A percentile compares a stretch with the other conserved stretches of the same genome.
Evolutionary conservation across 2,113 vertebrate species (phyloP).

Genomic region (Pelmatolapia mariae): DNA sequence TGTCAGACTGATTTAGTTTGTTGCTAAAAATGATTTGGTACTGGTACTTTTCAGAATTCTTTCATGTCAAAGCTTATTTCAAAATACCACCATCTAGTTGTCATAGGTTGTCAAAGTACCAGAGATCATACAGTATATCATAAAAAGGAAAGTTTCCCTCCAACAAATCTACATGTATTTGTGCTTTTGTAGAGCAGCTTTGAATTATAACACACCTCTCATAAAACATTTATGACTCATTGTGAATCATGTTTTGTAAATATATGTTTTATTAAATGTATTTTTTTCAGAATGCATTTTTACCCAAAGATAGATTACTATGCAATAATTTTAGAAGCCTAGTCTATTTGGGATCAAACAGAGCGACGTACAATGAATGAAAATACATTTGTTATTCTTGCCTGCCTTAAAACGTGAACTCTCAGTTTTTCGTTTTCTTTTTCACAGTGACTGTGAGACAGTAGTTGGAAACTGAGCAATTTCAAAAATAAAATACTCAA

Average conservation of each 20-base stretch:
- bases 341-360: not conserved
- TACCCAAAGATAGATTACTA: not conserved
- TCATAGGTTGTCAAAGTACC: not conserved
- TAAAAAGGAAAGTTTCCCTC: not conserved
- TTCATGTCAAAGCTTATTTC: not conserved
- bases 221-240: not conserved
- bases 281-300: not conserved
- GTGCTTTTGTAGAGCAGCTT: not conserved
- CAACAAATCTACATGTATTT: not conserved
- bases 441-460: not conserved
- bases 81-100: not conserved
- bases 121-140: not conserved
- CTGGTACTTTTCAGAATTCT: not conserved
- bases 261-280: not conserved
- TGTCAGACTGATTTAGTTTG: not conserved
- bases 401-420: not conserved
- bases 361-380: not conserved
- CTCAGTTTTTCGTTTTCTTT: not conserved
- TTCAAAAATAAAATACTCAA: not conserved
- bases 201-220: not conserved
- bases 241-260: not conserved
- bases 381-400: fast-evolving
- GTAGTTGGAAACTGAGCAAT: not conserved
- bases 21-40: not conserved
- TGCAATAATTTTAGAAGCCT: not conserved